Evolutionary conservation across 2,797 vertebrate species (phyloP).

Genomic region (Hypotaenidia philippensis): DNA sequence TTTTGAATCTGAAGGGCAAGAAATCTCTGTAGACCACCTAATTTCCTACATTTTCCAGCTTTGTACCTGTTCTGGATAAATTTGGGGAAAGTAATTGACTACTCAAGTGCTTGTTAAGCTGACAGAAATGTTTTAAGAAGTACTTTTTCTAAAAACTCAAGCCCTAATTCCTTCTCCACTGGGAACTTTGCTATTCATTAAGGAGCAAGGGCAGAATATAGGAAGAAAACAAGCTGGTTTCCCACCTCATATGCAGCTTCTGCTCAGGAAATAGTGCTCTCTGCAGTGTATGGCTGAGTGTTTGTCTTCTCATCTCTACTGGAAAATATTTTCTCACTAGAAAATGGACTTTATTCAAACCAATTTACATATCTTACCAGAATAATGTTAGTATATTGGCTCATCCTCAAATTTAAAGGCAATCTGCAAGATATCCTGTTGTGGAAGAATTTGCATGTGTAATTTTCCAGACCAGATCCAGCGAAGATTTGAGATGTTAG

Average conservation of each 20-base stretch:
- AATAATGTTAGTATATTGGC: conserved; percentile 15
- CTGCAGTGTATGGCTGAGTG: not conserved
- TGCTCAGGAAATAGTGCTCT: not conserved
- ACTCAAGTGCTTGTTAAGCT: conserved; percentile 9
- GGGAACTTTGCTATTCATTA: not conserved
- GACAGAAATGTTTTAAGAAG: conserved; percentile 32
- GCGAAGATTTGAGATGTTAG: not conserved
- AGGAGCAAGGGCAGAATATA: conserved; percentile 3
- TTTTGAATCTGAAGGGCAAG: not conserved
- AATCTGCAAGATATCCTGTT: conserved; percentile 29
- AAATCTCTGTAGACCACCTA: not conserved
- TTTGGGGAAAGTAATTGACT: not conserved
- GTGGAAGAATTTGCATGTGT: conserved; percentile 42
- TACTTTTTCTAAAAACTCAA: conserved; percentile 8
- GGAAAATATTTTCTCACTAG: conserved; percentile 15
- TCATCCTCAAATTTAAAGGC: conserved; percentile 22
- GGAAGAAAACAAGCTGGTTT: conserved; percentile 17
- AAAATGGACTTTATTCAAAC: conserved; percentile 26
- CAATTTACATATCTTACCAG: conserved; percentile 2
- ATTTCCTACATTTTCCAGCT: not conserved
- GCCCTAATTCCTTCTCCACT: not conserved
- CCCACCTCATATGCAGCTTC: not conserved
- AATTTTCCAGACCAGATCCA: conserved; percentile 32
- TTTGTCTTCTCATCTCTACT: conserved; percentile 13
- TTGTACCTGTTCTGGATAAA: conserved; percentile 12